Evolutionary conservation across 1,140 invertebrate species (phyloP).

Genomic region (Orius laevigatus): DNA sequence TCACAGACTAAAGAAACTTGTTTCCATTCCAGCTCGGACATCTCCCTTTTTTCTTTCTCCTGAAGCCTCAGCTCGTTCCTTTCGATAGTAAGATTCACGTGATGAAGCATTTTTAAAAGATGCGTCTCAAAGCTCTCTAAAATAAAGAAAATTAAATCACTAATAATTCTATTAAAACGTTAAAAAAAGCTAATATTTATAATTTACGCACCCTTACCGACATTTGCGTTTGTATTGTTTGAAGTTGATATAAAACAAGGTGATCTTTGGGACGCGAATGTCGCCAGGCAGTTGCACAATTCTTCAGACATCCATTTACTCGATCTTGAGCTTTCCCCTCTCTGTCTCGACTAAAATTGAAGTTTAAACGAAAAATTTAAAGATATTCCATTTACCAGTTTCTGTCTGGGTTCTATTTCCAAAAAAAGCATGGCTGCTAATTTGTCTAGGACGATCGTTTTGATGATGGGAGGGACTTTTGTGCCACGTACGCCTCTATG

Average conservation of each 20-base stretch:
- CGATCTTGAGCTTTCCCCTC: neutral
- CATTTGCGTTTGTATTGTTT: conserved; percentile 15
- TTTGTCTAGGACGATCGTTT: conserved; percentile 46
- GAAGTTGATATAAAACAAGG: conserved; percentile 14
- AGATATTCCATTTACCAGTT: conserved; percentile 4
- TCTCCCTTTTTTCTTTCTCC: conserved; percentile 48
- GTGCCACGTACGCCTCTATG: conserved; percentile 65
- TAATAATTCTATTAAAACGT: no score
- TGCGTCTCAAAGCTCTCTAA: conserved; percentile 38
- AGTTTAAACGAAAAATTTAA: neutral
- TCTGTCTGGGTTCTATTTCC: conserved; percentile 36
- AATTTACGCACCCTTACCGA: conserved; percentile 7
- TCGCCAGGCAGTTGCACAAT: conserved; percentile 11
- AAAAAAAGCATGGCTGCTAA: conserved; percentile 46
- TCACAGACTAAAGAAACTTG: conserved; percentile 56
- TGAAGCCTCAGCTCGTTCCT: conserved; percentile 45
- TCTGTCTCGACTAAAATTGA: neutral
- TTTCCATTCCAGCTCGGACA: conserved; percentile 56
- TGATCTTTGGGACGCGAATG: conserved; percentile 9
- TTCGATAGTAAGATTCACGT: conserved; percentile 53
- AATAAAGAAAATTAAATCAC: no score
- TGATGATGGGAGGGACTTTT: conserved; percentile 50
- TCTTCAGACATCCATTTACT: conserved; percentile 16
- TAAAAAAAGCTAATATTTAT: no score
- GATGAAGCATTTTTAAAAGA: conserved; percentile 42